Conservation (phyloP, 2,888 invertebrate genomes). For the Ochlodes sylvanus region DNA sequence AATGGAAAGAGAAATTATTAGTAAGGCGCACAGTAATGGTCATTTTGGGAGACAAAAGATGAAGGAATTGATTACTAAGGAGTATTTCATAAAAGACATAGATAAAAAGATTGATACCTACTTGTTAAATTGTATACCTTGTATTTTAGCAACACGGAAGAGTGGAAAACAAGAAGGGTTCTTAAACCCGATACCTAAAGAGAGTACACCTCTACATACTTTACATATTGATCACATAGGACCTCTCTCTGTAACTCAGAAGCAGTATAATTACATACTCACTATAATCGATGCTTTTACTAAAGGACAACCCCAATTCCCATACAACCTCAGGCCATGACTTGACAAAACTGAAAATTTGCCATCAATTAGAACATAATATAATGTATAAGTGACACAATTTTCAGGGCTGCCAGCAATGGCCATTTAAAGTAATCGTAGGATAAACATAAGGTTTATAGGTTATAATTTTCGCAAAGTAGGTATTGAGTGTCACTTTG, state of each 20-base stretch:
- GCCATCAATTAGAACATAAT: no score
- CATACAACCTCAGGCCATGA: no score
- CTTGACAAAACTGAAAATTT: no score
- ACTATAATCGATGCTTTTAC: constrained; percentile 53
- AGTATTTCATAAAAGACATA: constrained; percentile 49
- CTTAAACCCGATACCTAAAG: constrained; percentile 41
- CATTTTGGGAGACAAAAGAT: constrained; percentile 54
- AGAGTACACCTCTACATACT: constrained; percentile 45
- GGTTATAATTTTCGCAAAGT: no score
- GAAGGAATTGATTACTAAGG: constrained; percentile 45
- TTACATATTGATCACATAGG: constrained; percentile 55
- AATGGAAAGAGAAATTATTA: constrained; percentile 48
- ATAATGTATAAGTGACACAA: no score
- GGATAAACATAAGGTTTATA: no score
- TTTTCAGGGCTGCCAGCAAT: no score
- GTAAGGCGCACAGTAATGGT: constrained; percentile 45
- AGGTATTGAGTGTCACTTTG: no score
- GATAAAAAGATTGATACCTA: constrained; percentile 35
- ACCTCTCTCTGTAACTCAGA: constrained; percentile 46
- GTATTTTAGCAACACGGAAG: constrained; percentile 45
- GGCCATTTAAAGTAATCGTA: no score
- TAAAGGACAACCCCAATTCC: no score
- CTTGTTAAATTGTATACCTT: constrained; percentile 44
- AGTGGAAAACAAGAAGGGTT: constrained; percentile 50
- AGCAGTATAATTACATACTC: constrained; percentile 49